Base-by-base conservation (phyloP, 2,113 vertebrate species). In the Podiceps cristatus region DNA sequence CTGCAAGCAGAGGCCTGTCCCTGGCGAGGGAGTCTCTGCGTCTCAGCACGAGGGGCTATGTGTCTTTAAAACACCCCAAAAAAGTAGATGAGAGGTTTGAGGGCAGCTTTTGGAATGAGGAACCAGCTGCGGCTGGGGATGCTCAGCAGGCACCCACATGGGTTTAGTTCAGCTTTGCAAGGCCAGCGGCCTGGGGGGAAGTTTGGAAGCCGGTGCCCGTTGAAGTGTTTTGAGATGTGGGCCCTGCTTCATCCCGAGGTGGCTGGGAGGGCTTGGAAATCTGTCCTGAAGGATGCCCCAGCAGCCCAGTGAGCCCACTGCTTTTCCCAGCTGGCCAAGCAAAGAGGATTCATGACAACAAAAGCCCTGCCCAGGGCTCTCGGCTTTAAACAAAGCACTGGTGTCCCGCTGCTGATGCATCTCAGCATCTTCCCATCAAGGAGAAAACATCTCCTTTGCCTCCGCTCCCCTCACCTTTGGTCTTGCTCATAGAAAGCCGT, bases 1-100 rank as follows among this genome's bases (percentile, higher is more conserved):
- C 86, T 95, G 86, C 94, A 95, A 90, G 96, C 18, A 6, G 85
- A 52, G 94, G 56, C 96, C 81, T 96, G 94, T 37, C 79, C 84
- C 77, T 50, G 19, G 9, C 3, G 11, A 91, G 22, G 71, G 83
- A 88, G 62, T 37, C 78, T 81, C 75, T 73, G 52, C 64, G 75
- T 33, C 93, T 95, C 8, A 0, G 64, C 28, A 55, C 76, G 64
- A 95, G 87, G 69, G 86, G 56, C 66, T 79, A 25, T 14, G 47
- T 33, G 37, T 67, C 74, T 93, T 67, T 74, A 50, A 75, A 93
- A 66, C 0, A 5, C 22, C 28, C 52, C 0, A 0, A 74, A 71
- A 84, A 88, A 28, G 37, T 44, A 50, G 37, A 50, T 3, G 37
- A 85, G 69, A 68, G 49, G 37, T 47, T 59, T 63, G 80, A 78